Evolutionary conservation across 2,113 vertebrate genomes (phyloP), one percentile per base, ranked within the genome.

Genomic region (Australoheros scitulus): DNA sequence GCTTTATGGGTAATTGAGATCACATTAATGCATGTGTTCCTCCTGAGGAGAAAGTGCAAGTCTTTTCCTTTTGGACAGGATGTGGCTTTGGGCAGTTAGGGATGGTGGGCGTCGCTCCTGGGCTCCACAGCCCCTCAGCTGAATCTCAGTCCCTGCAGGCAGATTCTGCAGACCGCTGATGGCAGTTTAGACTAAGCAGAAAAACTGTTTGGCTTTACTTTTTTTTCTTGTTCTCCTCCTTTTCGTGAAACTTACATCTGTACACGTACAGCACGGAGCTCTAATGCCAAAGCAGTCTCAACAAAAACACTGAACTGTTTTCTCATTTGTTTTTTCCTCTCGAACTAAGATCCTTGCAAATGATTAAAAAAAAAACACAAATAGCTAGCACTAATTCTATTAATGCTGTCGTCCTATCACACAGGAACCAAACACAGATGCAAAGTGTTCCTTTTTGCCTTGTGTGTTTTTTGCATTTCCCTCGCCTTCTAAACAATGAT

Each of bases 21-120:
- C 79, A 61, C 81, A 89, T 92, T 88, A 92, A 91, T 90, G 89
- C 77, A 58, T 68, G 91, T 91, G 89, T 94, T 93, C 90, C 84
- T 93, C 91, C 88, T 65, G 68, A 90, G 87, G 90, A 92, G 84
- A 95, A 95, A 94, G 87, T 95, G 94, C 94, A 94, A 94, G 91
- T 85, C 86, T 92, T 90, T 92, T 93, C 81, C 87, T 94, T 95
- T 94, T 93, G 89, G 92, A 93, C 92, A 93, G 95, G 95, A 95
- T 94, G 94, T 95, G 93, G 93, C 94, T 94, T 88, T 92, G 89
- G 92, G 94, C 93, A 82, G 90, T 89, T 34, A 7, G 75, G 72
- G 87, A 74, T 83, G 88, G 87, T 84, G 89, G 94, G 89, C 82
- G 77, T 93, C 70, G 91, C 94, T 94, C 26, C 87, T 82, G 92